These are phyloP conservation scores for Rhabdomys pumilio DNA, from an alignment of 2,797 vertebrate genomes.

Conservation along the genomic window DNA sequence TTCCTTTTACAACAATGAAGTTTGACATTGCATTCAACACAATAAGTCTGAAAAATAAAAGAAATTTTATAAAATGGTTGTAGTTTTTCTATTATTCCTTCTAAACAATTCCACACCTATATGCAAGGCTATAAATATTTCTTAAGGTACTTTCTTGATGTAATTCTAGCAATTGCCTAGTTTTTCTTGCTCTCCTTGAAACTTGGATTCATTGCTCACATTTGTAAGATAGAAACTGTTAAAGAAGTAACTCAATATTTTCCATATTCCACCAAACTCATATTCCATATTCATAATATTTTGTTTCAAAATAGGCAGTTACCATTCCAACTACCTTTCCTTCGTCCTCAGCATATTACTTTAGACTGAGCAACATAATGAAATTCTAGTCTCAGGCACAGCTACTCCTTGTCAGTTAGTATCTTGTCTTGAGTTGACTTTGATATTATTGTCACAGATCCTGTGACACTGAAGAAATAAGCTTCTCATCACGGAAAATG, in stretches of 20 bases:
- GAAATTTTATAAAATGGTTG: neutral
- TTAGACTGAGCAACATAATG: neutral
- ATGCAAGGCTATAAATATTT: neutral
- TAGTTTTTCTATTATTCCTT: neutral
- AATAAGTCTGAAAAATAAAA: neutral
- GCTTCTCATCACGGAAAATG: neutral
- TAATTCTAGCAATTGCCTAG: neutral
- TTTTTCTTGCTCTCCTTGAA: neutral
- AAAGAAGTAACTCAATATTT: neutral
- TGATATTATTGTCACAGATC: neutral
- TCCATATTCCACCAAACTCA: neutral
- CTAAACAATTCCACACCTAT: neutral
- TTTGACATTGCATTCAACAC: neutral
- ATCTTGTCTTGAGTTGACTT: neutral
- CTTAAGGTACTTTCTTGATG: neutral
- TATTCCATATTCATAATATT: conserved; percentile 25
- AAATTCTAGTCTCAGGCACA: neutral
- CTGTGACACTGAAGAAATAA: neutral
- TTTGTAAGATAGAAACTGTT: neutral
- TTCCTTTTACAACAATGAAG: neutral
- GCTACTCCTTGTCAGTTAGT: neutral
- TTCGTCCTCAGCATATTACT: neutral
- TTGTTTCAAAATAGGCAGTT: conserved; percentile 40
- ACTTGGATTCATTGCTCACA: neutral
- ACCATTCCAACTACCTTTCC: neutral